Conservation (phyloP, 2,113 vertebrate genomes). For the Hydropotes inermis region DNA sequence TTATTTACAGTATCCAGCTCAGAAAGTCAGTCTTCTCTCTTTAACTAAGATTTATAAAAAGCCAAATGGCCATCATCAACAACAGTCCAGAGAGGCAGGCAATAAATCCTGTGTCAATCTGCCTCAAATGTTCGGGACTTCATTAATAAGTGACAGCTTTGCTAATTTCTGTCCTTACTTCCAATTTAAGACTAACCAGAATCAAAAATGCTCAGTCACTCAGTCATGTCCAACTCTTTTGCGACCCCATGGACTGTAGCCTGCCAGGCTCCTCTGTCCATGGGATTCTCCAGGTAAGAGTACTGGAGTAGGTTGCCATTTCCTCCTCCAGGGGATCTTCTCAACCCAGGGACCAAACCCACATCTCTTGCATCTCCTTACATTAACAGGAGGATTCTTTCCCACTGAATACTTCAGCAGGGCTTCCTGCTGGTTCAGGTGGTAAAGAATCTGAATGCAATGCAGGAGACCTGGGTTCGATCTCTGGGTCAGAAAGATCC, state of each 20-base stretch:
- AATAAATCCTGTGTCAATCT: neutral
- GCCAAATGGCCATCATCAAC: neutral
- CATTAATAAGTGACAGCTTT: neutral
- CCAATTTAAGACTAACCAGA: neutral
- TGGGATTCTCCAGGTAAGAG: neutral
- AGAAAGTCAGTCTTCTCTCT: neutral
- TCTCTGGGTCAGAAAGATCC: neutral
- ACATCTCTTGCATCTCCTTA: neutral
- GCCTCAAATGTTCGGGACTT: neutral
- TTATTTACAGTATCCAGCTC: neutral
- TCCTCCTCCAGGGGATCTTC: neutral
- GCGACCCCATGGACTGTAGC: neutral
- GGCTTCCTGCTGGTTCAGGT: neutral
- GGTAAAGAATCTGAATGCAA: neutral
- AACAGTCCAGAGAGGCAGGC: neutral
- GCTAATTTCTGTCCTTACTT: neutral
- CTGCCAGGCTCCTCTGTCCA: neutral
- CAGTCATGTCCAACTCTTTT: neutral
- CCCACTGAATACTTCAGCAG: neutral
- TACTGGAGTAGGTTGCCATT: neutral
- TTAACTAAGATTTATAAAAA: neutral
- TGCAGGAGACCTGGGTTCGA: neutral
- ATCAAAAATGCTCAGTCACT: neutral
- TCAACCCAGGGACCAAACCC: neutral
- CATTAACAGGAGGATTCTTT: neutral